Conservation (phyloP, 2,888 invertebrate species). For the Drosophila seclusa region DNA sequence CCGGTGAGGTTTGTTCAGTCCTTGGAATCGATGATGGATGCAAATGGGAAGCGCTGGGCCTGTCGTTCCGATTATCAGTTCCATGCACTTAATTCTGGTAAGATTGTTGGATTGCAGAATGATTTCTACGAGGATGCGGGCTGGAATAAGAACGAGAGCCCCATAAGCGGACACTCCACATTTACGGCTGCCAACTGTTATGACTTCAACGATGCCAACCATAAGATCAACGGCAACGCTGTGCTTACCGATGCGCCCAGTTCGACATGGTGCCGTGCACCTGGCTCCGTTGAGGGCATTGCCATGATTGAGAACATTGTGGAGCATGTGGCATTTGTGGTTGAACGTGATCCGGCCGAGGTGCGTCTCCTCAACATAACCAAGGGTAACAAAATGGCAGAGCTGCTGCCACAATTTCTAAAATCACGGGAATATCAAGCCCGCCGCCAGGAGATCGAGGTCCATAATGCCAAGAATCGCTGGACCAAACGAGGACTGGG, state of each 20-base stretch:
- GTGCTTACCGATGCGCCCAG: slow-evolving; percentile 89
- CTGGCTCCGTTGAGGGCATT: slow-evolving; percentile 87
- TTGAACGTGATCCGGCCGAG: slow-evolving; percentile 87
- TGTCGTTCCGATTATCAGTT: slow-evolving; percentile 88
- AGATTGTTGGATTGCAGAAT: slow-evolving; percentile 88
- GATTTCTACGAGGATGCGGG: slow-evolving; percentile 87
- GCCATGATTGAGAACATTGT: slow-evolving; percentile 88
- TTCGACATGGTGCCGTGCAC: slow-evolving; percentile 90
- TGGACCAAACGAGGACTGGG: slow-evolving; percentile 92
- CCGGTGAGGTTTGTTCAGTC: slow-evolving; percentile 90
- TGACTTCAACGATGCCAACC: slow-evolving; percentile 87
- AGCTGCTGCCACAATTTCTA: slow-evolving; percentile 86
- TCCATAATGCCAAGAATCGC: slow-evolving; percentile 89
- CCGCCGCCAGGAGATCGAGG: slow-evolving; percentile 86
- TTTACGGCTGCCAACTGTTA: slow-evolving; percentile 87
- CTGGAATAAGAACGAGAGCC: slow-evolving; percentile 86
- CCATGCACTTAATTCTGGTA: slow-evolving; percentile 87
- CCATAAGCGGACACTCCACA: slow-evolving; percentile 75
- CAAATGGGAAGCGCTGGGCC: slow-evolving; percentile 89
- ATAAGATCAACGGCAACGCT: slow-evolving; percentile 88
- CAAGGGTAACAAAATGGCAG: slow-evolving; percentile 80
- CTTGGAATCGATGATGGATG: slow-evolving; percentile 90
- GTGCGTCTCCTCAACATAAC: slow-evolving; percentile 87
- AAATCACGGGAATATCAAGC: slow-evolving; percentile 86
- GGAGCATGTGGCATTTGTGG: slow-evolving; percentile 88